A percentile compares a stretch with the other conserved stretches of the same genome.
phyloP scores from a whole-genome alignment of 2,888 invertebrate genomes.

The Lacanobia oleracea region DNA sequence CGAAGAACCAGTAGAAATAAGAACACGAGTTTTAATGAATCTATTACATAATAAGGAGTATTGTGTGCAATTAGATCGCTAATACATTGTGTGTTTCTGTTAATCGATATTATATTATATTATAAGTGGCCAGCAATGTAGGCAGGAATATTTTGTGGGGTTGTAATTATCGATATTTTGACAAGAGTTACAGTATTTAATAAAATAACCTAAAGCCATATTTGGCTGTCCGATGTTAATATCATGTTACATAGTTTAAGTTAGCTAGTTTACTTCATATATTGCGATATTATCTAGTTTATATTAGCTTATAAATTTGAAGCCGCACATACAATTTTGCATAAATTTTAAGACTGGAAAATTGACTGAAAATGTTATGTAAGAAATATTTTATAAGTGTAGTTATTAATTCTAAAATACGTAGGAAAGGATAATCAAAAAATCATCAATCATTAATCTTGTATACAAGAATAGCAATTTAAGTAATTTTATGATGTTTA shows the following conservation, averaged over 20 bases:
- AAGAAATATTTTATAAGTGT: background rate
- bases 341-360: constrained; percentile 13
- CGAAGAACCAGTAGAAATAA: constrained; percentile 75
- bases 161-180: constrained; percentile 45
- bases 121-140: constrained; percentile 34
- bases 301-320: background rate
- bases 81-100: constrained; percentile 9
- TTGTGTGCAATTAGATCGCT: constrained; percentile 40
- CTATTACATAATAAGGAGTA: constrained; percentile 84
- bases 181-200: constrained; percentile 52
- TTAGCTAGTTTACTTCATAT: constrained; percentile 7
- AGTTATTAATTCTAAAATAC: background rate
- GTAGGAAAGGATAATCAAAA: too few relatives aligned
- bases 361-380: constrained; percentile 1
- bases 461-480: background rate
- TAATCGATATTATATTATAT: constrained; percentile 15
- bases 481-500: background rate
- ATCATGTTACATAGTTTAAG: constrained; percentile 37
- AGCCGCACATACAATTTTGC: background rate
- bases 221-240: constrained; percentile 35
- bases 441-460: too few relatives aligned
- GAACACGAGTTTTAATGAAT: constrained; percentile 80
- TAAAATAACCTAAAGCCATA: constrained; percentile 50
- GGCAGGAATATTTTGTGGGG: background rate
- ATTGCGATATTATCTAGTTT: constrained; percentile 14